These are phyloP conservation scores for Cantharis flavilabris DNA, from an alignment of 2,888 invertebrate species.

Conservation along the genomic window DNA sequence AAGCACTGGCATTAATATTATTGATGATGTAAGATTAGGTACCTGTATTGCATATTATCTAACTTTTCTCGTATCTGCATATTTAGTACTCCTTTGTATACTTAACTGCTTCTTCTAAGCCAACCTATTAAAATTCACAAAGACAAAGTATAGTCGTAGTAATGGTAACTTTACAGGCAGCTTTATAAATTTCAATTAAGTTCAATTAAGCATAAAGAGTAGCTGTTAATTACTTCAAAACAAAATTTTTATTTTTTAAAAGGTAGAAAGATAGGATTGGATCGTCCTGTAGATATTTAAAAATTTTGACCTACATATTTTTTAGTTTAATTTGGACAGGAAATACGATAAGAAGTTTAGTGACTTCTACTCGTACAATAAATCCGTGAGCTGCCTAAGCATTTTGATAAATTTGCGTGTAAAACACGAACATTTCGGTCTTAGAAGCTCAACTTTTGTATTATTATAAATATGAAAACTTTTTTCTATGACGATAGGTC, in stretches of 20 bases:
- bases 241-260: no score
- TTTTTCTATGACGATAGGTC: constrained; percentile 19
- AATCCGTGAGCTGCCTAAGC: not conserved
- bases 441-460: not conserved
- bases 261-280: no score
- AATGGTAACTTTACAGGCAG: not conserved
- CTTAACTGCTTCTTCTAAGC: not conserved
- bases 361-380: not conserved
- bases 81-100: no score
- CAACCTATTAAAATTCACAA: not conserved
- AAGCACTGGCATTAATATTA: no score
- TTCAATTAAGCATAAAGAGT: not conserved
- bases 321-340: not conserved
- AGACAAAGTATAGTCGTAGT: not conserved
- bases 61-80: no score
- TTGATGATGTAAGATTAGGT: no score
- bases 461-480: not conserved
- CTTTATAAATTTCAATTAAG: not conserved
- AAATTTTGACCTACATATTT: not conserved
- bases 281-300: not conserved
- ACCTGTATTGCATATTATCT: no score
- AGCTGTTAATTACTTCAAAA: not conserved
- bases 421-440: not conserved
- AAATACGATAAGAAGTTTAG: not conserved
- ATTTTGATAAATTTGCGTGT: constrained; percentile 4